Evolutionary conservation across 92 coral and sea anemone genomes (phyloP).

Genomic region (Heteractis magnifica): DNA sequence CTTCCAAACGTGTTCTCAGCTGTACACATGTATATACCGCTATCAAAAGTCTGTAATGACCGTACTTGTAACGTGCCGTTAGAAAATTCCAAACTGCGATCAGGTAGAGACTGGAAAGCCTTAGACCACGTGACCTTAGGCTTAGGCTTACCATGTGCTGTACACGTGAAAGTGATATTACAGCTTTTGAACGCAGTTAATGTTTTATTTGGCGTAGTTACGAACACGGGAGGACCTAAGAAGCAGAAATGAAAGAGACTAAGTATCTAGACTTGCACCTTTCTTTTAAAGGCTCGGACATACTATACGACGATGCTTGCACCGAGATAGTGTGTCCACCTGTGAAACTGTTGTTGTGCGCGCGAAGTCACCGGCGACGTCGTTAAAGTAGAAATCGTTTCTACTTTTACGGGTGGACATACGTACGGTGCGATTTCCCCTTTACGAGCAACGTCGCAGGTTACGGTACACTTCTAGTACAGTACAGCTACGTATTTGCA

Average conservation of each 20-base stretch:
- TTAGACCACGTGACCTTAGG: background rate
- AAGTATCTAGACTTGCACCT: too few species aligned
- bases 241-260: background rate
- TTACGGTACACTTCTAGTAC: too few species aligned
- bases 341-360: too few species aligned
- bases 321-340: too few species aligned
- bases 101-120: background rate
- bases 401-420: too few species aligned
- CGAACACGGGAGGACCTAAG: slow-evolving; percentile 3
- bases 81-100: background rate
- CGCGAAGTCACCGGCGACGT: too few species aligned
- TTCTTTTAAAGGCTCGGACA: too few species aligned
- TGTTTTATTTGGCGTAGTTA: background rate
- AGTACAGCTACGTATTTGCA: too few species aligned
- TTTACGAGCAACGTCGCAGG: too few species aligned
- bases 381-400: too few species aligned
- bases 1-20: slow-evolving; percentile 6
- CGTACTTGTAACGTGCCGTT: background rate
- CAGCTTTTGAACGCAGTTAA: background rate
- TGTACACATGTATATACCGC: background rate
- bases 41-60: background rate
- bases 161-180: slow-evolving; percentile 12
- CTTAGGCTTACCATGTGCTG: slow-evolving; percentile 4
- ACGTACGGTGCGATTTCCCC: too few species aligned
- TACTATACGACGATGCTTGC: too few species aligned